Evolutionary conservation across 2,888 invertebrate genomes (phyloP), one percentile per base, ranked within the genome.

Genomic region (Pristionchus japonicus): DNA sequence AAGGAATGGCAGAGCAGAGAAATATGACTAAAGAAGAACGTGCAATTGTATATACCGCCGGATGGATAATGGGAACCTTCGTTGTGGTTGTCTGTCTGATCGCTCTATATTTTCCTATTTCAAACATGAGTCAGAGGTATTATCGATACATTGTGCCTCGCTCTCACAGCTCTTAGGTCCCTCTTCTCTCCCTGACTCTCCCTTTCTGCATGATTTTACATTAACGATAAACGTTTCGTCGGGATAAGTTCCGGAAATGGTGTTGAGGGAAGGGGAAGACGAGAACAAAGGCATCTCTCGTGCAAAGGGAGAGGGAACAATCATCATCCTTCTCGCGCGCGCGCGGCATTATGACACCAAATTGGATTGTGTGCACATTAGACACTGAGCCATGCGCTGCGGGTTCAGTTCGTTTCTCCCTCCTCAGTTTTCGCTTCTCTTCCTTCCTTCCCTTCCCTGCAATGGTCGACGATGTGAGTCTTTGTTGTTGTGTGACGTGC

Each of bases 331-430:
- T 77, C 27, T 11, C 77, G 4, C 40, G 3, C 6, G 17, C 57
- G 3, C 77, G 6, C 77, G 77, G 37, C n/a, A 77, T 77, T 43
- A 77, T 77, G 47, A 77, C 34, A 77, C 77, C 70, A 70, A 77
- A 77, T 77, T 77, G 77, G 77, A 77, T 77, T 77, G 77, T 47
- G 77, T n/a, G 43, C 77, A 77, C n/a, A 77, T 77, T 77, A 77
- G 77, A 43, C 27, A 47, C 37, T 40, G 40, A 40, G 70, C 70
- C 40, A 11, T 52, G n/a, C n/a, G n/a, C n/a, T 23, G 23, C 40
- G 40, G 74, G 74, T 40, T 77, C 47, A 47, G 77, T 77, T 77
- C 77, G 43, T 47, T 77, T 77, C 77, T 7, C 7, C 74, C 43
- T 23, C n/a, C 43, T 43, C 43, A 47, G 43, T 77, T 77, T 47